These are phyloP conservation scores for Hipparchia sbordonii DNA, from an alignment of 2,888 invertebrate genomes.

Conservation along the genomic window DNA sequence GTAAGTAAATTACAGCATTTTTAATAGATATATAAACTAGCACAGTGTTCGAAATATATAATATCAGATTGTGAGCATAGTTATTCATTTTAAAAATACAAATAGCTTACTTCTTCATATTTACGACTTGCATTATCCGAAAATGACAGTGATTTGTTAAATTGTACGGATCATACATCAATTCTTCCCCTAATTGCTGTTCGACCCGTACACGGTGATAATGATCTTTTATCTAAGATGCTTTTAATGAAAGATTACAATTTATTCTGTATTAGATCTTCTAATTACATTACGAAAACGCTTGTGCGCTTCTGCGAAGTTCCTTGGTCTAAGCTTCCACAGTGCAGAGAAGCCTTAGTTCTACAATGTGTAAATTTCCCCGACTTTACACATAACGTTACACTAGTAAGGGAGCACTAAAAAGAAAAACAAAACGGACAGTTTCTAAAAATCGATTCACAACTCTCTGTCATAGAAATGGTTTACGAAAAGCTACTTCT, in stretches of 20 bases:
- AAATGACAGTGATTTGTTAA: conserved; percentile 46
- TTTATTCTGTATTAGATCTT: conserved; percentile 42
- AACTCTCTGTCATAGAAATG: conserved; percentile 65
- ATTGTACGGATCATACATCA: conserved; percentile 61
- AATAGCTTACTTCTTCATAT: conserved; percentile 57
- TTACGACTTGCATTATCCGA: conserved; percentile 55
- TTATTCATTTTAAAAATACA: conserved; percentile 57
- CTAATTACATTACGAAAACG: conserved; percentile 47
- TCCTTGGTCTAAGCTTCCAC: conserved; percentile 68
- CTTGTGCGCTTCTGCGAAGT: conserved; percentile 70
- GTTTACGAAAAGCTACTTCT: conserved; percentile 52
- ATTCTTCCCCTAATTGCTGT: conserved; percentile 81
- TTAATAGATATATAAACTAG: conserved; percentile 75
- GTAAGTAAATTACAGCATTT: conserved; percentile 80
- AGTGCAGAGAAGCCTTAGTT: conserved; percentile 65
- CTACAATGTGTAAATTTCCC: conserved; percentile 78
- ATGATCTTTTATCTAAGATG: conserved; percentile 43
- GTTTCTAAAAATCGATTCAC: conserved; percentile 66
- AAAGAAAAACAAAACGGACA: conserved; percentile 48
- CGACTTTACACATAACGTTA: conserved; percentile 67
- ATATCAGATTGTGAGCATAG: conserved; percentile 75
- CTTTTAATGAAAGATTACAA: conserved; percentile 43
- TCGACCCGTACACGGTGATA: conserved; percentile 60
- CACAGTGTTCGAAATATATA: conserved; percentile 77
- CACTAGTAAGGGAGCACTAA: conserved; percentile 50